These are phyloP conservation scores for Neostethus bicornis DNA, from an alignment of 2,797 vertebrate genomes.

Conservation along the genomic window DNA sequence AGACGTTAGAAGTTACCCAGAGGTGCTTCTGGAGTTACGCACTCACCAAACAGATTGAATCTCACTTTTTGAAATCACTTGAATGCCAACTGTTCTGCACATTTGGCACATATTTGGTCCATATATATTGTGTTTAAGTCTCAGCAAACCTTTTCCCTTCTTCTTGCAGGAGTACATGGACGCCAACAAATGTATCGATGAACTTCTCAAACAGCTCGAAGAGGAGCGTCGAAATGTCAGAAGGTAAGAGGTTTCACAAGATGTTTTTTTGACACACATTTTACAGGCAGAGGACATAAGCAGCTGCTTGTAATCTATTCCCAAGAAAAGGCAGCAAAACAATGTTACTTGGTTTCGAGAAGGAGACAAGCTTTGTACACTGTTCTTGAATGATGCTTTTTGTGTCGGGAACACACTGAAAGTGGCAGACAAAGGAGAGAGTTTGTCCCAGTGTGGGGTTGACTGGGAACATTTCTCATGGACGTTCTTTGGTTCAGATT, in stretches of 20 bases:
- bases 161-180: slow-evolving; percentile 88
- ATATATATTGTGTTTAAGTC: not conserved
- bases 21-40: slow-evolving; percentile 73
- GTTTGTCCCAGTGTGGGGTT: slow-evolving; percentile 54
- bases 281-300: slow-evolving; percentile 33
- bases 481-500: slow-evolving; percentile 57
- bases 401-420: slow-evolving; percentile 57
- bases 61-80: slow-evolving; percentile 35
- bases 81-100: slow-evolving; percentile 19
- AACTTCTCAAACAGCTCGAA: slow-evolving; percentile 87
- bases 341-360: slow-evolving; percentile 67
- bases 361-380: slow-evolving; percentile 68
- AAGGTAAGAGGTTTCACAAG: slow-evolving; percentile 77
- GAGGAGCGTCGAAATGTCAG: slow-evolving; percentile 86
- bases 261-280: slow-evolving; percentile 60
- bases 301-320: slow-evolving; percentile 72
- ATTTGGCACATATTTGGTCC: not conserved
- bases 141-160: slow-evolving; percentile 23
- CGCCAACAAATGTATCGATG: slow-evolving; percentile 87
- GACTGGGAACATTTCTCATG: slow-evolving; percentile 68
- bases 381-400: slow-evolving; percentile 66
- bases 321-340: slow-evolving; percentile 60
- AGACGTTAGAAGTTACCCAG: slow-evolving; percentile 61
- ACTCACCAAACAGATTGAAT: slow-evolving; percentile 58
- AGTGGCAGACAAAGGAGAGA: slow-evolving; percentile 61